phyloP scores from a whole-genome alignment of 2,797 vertebrate genomes.

The Leptoclinus maculatus region DNA sequence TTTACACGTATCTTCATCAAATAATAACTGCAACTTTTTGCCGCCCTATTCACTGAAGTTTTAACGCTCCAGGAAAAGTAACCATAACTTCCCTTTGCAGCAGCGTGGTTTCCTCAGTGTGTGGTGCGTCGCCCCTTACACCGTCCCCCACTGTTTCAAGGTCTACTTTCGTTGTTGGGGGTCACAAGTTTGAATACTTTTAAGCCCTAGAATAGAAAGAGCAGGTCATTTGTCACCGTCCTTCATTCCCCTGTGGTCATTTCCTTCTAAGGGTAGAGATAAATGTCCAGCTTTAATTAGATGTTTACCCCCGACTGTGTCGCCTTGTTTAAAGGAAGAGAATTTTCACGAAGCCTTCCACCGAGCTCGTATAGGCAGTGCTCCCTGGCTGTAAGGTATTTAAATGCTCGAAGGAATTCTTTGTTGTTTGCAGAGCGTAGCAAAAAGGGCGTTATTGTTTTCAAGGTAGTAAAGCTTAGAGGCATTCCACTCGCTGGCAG shows the following conservation, averaged over 20 bases:
- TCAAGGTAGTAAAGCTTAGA: slow-evolving; percentile 50
- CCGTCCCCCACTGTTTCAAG: slow-evolving; percentile 2
- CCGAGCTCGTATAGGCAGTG: slow-evolving; percentile 16
- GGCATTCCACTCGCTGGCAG: slow-evolving; percentile 35
- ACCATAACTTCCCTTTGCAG: slow-evolving; percentile 20
- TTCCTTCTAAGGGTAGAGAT: slow-evolving; percentile 12
- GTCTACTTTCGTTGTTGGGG: slow-evolving; percentile 23
- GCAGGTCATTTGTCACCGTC: slow-evolving; percentile 22
- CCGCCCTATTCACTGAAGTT: background rate
- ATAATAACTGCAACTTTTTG: slow-evolving; percentile 33
- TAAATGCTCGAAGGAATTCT: slow-evolving; percentile 38
- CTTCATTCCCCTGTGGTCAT: slow-evolving; percentile 14
- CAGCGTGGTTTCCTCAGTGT: slow-evolving; percentile 29
- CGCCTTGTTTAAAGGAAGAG: slow-evolving; percentile 49
- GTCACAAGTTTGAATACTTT: slow-evolving; percentile 30
- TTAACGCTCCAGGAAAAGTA: slow-evolving; percentile 11
- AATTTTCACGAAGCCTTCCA: slow-evolving; percentile 19
- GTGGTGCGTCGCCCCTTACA: background rate
- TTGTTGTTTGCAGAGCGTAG: slow-evolving; percentile 24
- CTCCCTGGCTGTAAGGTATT: slow-evolving; percentile 31
- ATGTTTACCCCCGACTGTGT: slow-evolving; percentile 42
- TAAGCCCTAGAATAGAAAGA: slow-evolving; percentile 31
- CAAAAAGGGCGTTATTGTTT: slow-evolving; percentile 56
- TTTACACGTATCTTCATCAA: slow-evolving; percentile 18
- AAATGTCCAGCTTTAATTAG: slow-evolving; percentile 47